Base-by-base conservation (phyloP, 2,113 vertebrate species). In the Nettapus auritus region DNA sequence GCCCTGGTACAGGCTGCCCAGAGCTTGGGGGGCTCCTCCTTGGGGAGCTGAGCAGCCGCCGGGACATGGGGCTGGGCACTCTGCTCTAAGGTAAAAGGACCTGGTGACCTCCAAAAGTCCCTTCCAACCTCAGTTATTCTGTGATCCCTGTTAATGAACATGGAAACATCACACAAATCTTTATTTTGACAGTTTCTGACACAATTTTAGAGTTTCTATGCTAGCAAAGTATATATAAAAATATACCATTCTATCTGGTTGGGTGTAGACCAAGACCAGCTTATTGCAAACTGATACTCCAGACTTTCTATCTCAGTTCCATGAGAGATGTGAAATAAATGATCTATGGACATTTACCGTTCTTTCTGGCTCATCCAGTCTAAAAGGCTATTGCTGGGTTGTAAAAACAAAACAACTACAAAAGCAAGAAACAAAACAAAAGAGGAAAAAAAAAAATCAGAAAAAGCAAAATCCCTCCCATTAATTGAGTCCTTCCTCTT, bases 301-400 rank as follows among this genome's bases (percentile, higher is more conserved):
- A 26, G 46, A n/a, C 6, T 67, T 46, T 17, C 73, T 5, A 68
- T 3, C 50, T 63, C 52, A 46, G 56, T 42, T 85, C 53, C 50
- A 42, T 4, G 5, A 69, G 14, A 77, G 28, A 59, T 33, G 7
- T 5, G 23, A 83, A 83, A 66, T 17, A 69, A 80, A 71, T 57
- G 15, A 62, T 44, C 12, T 66, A 1, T 18, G 19, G 14, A 60
- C 14, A 13, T 17, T 71, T 31, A 48, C 71, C 0, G 0, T 14
- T 33, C 83, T 66, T 57, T 20, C 57, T 64, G 38, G 66, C 18
- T 89, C 9, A 22, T 26, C 11, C 57, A 75, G 14, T 34, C 40
- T 48, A 38, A 74, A 67, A 22, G 12, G 50, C 21, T 75, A 11
- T 22, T 70, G 36, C 7, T 48, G 33, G 13, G 3, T 34, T 86